Evolutionary conservation across 1,140 invertebrate species (phyloP).

Genomic region (Hesperophylax magnus): DNA sequence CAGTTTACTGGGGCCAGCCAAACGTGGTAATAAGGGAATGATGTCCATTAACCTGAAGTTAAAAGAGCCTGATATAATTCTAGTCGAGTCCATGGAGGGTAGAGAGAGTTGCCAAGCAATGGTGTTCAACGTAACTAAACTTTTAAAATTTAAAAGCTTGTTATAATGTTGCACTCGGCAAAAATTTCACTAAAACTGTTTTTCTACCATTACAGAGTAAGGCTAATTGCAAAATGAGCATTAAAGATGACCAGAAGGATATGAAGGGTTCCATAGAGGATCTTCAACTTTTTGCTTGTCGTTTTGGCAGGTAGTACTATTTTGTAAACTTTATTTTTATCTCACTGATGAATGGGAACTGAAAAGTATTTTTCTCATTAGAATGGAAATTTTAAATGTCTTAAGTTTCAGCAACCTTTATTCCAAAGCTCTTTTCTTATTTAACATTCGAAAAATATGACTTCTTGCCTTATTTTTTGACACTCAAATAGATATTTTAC

Average conservation of each 20-base stretch:
- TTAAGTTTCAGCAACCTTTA: no score
- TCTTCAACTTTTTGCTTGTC: conserved; percentile 82
- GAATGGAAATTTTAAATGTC: no score
- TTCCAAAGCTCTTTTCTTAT: no score
- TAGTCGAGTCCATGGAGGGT: conserved; percentile 92
- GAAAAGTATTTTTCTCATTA: no score
- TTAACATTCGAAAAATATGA: no score
- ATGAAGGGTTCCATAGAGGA: conserved; percentile 80
- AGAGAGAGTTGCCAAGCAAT: conserved; percentile 86
- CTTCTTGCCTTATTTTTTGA: no score
- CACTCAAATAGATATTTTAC: no score
- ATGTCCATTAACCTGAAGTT: conserved; percentile 86
- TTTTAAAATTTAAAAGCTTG: background rate
- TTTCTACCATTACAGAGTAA: conserved; percentile 66
- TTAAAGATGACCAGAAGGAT: conserved; percentile 74
- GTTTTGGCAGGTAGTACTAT: conserved; percentile 26
- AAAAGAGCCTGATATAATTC: conserved; percentile 93
- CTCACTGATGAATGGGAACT: no score
- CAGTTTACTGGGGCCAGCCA: background rate
- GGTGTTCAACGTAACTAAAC: conserved; percentile 86
- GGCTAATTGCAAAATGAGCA: conserved; percentile 71
- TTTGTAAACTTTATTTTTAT: no score
- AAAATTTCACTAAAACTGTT: no score
- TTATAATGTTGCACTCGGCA: no score
- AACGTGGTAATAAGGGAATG: conserved; percentile 59